Conservation (phyloP, 2,888 invertebrate species). For the Campopleginae sp. region DNA sequence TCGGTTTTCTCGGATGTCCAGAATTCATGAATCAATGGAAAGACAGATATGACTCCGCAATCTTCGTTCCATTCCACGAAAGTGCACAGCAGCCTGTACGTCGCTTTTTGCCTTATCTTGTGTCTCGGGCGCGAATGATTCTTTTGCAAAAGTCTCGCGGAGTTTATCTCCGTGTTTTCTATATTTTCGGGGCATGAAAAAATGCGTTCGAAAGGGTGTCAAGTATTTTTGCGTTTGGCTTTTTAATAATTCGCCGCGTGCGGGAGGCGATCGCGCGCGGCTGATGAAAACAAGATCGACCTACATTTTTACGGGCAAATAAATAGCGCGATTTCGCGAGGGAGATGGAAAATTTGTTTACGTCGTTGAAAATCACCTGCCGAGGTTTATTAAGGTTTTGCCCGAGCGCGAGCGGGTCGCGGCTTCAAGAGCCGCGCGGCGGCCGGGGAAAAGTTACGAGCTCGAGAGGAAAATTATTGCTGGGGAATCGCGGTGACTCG, state of each 20-base stretch:
- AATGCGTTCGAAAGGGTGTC: background rate
- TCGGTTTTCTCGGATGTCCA: conserved; percentile 48
- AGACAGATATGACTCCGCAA: conserved; percentile 49
- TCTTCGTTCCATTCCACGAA: conserved; percentile 40
- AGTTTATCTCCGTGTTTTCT: background rate
- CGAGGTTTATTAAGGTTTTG: no score
- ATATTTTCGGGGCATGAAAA: background rate
- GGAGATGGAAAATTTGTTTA: background rate
- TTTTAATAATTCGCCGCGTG: background rate
- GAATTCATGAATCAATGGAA: conserved; percentile 58
- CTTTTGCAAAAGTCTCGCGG: background rate
- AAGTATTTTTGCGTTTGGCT: background rate
- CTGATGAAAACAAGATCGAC: background rate
- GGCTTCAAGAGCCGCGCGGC: no score
- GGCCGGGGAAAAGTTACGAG: background rate
- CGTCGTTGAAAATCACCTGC: no score
- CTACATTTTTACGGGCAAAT: background rate
- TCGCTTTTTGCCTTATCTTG: background rate
- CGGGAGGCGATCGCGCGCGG: no score
- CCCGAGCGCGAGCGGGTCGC: no score
- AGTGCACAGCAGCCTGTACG: background rate
- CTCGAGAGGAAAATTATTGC: background rate
- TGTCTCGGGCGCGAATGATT: background rate
- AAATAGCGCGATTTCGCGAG: background rate
- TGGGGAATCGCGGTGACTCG: background rate